A percentile compares a stretch with the other conserved stretches of the same genome.
Evolutionary conservation across 2,113 vertebrate species (phyloP).

Genomic region (Pipra filicauda): DNA sequence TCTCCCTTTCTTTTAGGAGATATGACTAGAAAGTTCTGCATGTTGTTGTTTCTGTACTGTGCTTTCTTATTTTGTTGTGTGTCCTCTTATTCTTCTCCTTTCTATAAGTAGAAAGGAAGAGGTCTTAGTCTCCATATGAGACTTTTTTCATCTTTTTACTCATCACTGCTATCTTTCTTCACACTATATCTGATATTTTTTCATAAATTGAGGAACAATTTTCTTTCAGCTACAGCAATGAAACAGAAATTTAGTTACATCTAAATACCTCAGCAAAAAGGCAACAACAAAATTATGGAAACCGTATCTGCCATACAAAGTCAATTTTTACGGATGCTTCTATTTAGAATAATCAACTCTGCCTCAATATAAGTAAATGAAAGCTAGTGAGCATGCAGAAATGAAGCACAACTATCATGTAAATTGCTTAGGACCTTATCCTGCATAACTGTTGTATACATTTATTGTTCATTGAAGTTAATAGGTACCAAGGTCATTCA

Average conservation of each 20-base stretch:
- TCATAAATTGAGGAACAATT: background rate
- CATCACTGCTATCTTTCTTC: accelerated
- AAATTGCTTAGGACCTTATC: background rate
- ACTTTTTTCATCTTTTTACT: background rate
- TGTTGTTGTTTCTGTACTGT: background rate
- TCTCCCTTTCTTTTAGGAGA: background rate
- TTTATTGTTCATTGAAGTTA: background rate
- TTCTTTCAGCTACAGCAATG: background rate
- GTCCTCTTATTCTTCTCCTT: background rate
- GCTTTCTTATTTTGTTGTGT: background rate
- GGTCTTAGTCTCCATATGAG: background rate
- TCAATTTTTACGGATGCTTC: background rate
- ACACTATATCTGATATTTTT: background rate
- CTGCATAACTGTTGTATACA: background rate
- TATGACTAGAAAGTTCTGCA: background rate
- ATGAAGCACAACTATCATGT: background rate
- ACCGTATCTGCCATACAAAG: background rate
- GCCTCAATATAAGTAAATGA: background rate
- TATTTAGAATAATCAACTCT: background rate
- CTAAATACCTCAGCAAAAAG: background rate
- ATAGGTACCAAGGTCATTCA: background rate
- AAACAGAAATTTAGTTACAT: background rate
- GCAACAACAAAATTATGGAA: background rate
- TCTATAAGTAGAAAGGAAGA: background rate
- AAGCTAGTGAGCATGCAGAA: background rate